Base-by-base conservation (phyloP, 1,140 invertebrate genomes). In the Scaptomyza montana region DNA sequence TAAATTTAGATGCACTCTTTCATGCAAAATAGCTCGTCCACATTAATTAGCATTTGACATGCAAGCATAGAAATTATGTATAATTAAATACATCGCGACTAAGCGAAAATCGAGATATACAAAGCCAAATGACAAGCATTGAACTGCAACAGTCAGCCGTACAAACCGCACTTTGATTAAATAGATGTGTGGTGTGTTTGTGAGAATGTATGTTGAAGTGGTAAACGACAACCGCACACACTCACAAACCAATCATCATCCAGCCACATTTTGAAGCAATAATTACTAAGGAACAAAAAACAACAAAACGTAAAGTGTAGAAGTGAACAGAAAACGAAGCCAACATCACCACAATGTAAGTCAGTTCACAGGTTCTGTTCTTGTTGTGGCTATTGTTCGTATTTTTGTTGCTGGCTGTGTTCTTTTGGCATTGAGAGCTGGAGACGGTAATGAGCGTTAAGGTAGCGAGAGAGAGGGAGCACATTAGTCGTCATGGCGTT, bases 371-470 rank as follows among this genome's bases (percentile, higher is more conserved):
- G 53, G 39, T 50, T 41, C 25, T 59, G 36, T 55, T 56, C 51
- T 70, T 60, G 41, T 56, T 70, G 68, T 68, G 65, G 53, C 63
- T 57, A 46, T 16, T 61, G 50, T 53, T 55, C 54, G 51, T 47
- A 62, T 49, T 59, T 56, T 30, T 50, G 49, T 13, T 16, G n/a
- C 7, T 13, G 30, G 12, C 9, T 12, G 13, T 62, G 19, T 51
- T 28, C 19, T 25, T 36, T 36, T 62, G 30, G 60, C 33, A 19
- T 50, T 41, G 25, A 10, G 41, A 21, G 50, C 43, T 45, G 28
- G 47, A 1, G 56, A 64, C 50, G 62, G 47, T 76, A 74, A 84
- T 72, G 67, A 71, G 67, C 59, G 67, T 41, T 56, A 45, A 70
- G 77, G 61, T 46, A 51, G 65, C 49, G 43, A 60, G 39, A 21